Conservation (phyloP, 2,888 invertebrate genomes). For the Metellina segmentata region DNA sequence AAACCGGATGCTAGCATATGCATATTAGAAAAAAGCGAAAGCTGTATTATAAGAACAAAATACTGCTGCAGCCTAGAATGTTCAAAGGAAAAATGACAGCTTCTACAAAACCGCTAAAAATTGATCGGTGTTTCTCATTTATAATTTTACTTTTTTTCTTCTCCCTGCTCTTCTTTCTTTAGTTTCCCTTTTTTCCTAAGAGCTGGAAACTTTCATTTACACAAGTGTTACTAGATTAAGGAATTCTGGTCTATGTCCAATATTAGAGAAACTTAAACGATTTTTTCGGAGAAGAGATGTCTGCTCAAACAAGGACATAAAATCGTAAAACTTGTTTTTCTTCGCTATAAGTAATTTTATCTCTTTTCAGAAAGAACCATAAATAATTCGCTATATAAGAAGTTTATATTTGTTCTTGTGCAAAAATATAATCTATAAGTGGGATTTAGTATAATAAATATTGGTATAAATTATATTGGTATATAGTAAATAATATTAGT, state of each 20-base stretch:
- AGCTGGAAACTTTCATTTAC: slow-evolving; percentile 8
- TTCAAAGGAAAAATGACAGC: background rate
- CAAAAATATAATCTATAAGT: too few relatives aligned
- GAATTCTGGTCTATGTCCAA: slow-evolving; percentile 4
- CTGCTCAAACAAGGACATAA: background rate
- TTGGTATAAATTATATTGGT: too few relatives aligned
- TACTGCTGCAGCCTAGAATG: background rate
- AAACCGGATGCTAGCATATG: too few relatives aligned
- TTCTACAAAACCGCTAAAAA: background rate
- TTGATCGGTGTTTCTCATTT: background rate
- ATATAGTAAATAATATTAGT: too few relatives aligned
- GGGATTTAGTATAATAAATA: too few relatives aligned
- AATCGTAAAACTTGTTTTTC: too few relatives aligned
- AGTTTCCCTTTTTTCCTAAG: background rate
- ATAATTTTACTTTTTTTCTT: background rate
- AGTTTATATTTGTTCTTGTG: too few relatives aligned
- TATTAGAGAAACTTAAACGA: background rate
- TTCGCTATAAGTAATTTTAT: too few relatives aligned
- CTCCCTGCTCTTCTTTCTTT: background rate
- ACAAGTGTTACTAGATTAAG: slow-evolving; percentile 12
- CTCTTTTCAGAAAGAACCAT: too few relatives aligned
- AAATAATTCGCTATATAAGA: too few relatives aligned
- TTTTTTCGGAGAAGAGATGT: background rate
- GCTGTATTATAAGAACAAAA: background rate
- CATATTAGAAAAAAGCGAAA: too few relatives aligned